phyloP scores from a whole-genome alignment of 2,888 invertebrate species.

The Epiblema foenella region DNA sequence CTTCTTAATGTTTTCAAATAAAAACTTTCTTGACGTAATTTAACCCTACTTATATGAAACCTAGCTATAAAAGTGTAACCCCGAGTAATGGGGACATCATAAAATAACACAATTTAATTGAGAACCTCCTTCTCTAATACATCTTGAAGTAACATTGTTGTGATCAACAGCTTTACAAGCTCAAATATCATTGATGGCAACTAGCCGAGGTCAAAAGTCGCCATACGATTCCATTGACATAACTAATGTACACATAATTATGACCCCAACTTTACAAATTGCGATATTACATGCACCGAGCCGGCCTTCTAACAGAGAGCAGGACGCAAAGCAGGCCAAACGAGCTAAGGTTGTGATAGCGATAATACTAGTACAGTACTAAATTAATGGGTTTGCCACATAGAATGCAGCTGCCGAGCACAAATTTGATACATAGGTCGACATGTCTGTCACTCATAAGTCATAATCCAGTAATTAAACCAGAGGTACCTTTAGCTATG shows the following conservation, averaged over 20 bases:
- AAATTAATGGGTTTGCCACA: neutral
- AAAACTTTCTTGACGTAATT: neutral
- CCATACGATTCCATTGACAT: neutral
- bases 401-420: neutral
- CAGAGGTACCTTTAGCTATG: too few relatives aligned
- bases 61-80: neutral
- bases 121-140: slow-evolving; percentile 1
- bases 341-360: slow-evolving; percentile 4
- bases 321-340: slow-evolving; percentile 1
- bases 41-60: neutral
- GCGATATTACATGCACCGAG: neutral
- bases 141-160: neutral
- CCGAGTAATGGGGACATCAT: neutral
- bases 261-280: neutral
- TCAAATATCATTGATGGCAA: neutral
- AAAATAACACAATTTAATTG: neutral
- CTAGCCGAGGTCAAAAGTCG: neutral
- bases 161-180: neutral
- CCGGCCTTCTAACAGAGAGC: slow-evolving; percentile 1
- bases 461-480: too few relatives aligned
- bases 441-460: neutral
- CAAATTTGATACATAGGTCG: neutral
- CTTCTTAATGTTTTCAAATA: neutral
- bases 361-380: neutral
- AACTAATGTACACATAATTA: neutral